Evolutionary conservation across 2,797 vertebrate genomes (phyloP).

Genomic region (Acomys russatus): DNA sequence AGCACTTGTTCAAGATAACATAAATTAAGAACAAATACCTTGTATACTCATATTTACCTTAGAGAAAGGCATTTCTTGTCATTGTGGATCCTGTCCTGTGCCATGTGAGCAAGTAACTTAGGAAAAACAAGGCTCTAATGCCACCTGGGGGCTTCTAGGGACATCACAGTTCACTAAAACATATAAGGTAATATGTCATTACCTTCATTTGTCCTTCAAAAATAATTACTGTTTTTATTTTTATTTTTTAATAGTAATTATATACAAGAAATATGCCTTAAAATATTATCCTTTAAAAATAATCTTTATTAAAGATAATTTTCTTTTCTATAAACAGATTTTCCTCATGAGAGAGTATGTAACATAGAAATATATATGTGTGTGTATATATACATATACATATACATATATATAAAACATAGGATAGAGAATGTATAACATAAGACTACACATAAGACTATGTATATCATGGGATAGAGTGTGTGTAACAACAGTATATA

Average conservation of each 20-base stretch:
- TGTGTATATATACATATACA: background rate
- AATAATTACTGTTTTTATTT: conserved; percentile 2
- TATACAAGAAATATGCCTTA: conserved; percentile 16
- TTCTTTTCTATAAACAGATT: conserved; percentile 27
- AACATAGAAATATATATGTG: background rate
- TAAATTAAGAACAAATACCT: conserved; percentile 64
- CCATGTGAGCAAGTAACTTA: conserved; percentile 84
- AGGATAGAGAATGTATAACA: background rate
- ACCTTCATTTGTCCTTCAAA: conserved; percentile 47
- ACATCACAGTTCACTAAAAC: conserved; percentile 85
- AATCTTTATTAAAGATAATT: conserved; percentile 1
- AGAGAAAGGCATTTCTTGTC: conserved; percentile 76
- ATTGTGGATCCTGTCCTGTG: conserved; percentile 78
- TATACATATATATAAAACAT: background rate
- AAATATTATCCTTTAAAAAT: conserved; percentile 34
- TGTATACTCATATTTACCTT: conserved; percentile 80
- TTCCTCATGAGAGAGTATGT: background rate
- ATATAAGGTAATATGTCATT: conserved; percentile 20
- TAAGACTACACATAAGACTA: background rate
- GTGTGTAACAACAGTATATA: background rate
- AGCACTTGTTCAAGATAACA: conserved; percentile 67
- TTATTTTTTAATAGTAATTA: conserved; percentile 39
- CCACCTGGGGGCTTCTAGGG: conserved; percentile 88
- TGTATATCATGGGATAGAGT: too few species aligned
- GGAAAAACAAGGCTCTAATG: conserved; percentile 88